phyloP scores from a whole-genome alignment of 2,888 invertebrate genomes.

The Aethes cnicana region DNA sequence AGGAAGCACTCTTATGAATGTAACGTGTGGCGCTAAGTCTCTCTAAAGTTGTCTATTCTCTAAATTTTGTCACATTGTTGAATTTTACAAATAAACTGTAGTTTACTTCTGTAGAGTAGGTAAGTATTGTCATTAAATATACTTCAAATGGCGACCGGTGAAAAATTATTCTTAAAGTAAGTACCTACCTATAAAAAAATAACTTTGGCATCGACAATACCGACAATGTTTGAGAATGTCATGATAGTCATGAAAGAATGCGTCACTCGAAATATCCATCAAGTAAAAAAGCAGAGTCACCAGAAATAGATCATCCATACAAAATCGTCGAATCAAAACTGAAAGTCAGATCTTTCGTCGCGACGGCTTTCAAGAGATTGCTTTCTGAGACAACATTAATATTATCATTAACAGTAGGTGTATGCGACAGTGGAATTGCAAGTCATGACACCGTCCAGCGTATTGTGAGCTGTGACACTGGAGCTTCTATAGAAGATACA shows the following conservation, averaged over 20 bases:
- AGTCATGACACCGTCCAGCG: conserved; percentile 62
- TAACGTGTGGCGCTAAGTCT: no score
- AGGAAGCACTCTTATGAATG: no score
- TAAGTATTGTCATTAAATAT: no score
- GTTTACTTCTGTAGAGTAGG: no score
- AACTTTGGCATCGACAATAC: no score
- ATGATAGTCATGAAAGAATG: conserved; percentile 12
- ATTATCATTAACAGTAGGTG: conserved; percentile 78
- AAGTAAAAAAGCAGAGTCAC: conserved; percentile 25
- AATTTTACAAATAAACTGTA: no score
- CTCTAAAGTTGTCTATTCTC: no score
- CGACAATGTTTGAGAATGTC: no score
- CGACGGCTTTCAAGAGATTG: conserved; percentile 55
- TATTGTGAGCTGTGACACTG: conserved; percentile 46
- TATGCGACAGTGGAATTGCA: conserved; percentile 71
- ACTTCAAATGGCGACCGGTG: no score
- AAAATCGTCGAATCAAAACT: conserved; percentile 47
- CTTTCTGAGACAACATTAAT: conserved; percentile 75
- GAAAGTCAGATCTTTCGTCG: conserved; percentile 44
- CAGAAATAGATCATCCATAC: conserved; percentile 34
- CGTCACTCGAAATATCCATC: conserved; percentile 26
- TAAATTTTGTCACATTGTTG: no score
- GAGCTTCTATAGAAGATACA: conserved; percentile 29
- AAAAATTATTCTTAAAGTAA: no score
- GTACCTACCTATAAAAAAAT: no score